Evolutionary conservation across 2,797 vertebrate species (phyloP).

Genomic region (Acrossocheilus wenchowensis): DNA sequence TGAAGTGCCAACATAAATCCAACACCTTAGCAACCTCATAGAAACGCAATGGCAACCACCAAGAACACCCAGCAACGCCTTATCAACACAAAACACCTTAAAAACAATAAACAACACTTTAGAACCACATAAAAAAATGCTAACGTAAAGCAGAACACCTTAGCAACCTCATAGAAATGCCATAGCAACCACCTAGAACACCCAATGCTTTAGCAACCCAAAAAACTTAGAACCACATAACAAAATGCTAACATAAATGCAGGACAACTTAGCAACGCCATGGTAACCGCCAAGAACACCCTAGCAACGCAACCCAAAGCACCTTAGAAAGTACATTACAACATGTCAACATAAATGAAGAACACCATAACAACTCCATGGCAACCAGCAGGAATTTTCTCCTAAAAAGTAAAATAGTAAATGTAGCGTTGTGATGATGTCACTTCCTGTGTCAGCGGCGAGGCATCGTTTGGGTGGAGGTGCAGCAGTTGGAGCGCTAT

Average conservation of each 20-base stretch:
- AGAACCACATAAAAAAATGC: too few relatives aligned
- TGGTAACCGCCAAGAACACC: background rate
- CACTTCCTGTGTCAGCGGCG: conserved; percentile 74
- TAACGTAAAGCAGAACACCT: background rate
- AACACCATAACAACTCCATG: background rate
- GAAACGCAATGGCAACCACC: too few relatives aligned
- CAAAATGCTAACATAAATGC: too few relatives aligned
- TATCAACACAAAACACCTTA: too few relatives aligned
- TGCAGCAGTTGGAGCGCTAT: conserved; percentile 89
- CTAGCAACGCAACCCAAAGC: background rate
- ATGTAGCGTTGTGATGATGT: conserved; percentile 1
- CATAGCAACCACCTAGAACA: background rate
- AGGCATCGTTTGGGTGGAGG: conserved; percentile 86
- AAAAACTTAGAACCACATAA: background rate
- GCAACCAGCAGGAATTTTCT: background rate
- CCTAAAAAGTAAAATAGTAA: background rate
- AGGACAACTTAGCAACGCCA: background rate
- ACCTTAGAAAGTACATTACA: background rate
- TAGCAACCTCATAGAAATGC: background rate
- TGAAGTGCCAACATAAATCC: too few relatives aligned
- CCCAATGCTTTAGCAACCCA: background rate
- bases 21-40: too few relatives aligned
- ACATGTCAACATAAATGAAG: background rate
- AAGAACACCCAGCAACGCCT: too few relatives aligned
- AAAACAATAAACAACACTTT: too few relatives aligned